Percentiles rank a stretch among this genome's conserved stretches.
phyloP scores from a whole-genome alignment of 2,113 vertebrate species.

The Trogon melanurus region DNA sequence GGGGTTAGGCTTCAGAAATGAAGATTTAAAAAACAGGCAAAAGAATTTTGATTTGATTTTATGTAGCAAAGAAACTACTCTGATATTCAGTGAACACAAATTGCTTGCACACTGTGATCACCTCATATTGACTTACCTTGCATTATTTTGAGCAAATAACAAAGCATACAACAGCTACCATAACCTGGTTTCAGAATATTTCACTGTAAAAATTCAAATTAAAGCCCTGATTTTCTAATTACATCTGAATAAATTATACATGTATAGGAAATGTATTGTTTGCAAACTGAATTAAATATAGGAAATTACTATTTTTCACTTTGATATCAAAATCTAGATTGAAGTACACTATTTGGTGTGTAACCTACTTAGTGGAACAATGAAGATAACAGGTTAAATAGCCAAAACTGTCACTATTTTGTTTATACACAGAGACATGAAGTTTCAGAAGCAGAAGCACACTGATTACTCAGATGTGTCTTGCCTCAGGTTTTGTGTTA shows the following conservation, averaged over 20 bases:
- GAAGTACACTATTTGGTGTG: background rate
- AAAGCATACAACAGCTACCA: background rate
- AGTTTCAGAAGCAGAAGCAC: background rate
- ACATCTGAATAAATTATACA: background rate
- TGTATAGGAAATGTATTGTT: background rate
- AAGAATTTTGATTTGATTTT: background rate
- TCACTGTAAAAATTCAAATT: background rate
- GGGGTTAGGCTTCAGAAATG: background rate
- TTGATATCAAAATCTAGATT: background rate
- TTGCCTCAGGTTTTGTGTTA: background rate
- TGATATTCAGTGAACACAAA: background rate
- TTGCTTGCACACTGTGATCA: background rate
- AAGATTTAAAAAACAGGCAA: background rate
- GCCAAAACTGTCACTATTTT: background rate
- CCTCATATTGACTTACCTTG: background rate
- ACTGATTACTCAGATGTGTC: background rate
- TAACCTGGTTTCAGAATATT: background rate
- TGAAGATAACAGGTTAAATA: background rate
- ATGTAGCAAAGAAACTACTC: background rate
- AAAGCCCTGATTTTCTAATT: background rate
- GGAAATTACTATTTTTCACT: background rate
- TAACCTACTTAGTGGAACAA: background rate
- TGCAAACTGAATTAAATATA: background rate
- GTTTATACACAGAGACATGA: background rate
- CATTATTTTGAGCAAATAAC: background rate